These are phyloP conservation scores for Montipora cactus DNA, from an alignment of 64 coral and sea anemone genomes.

Conservation along the genomic window DNA sequence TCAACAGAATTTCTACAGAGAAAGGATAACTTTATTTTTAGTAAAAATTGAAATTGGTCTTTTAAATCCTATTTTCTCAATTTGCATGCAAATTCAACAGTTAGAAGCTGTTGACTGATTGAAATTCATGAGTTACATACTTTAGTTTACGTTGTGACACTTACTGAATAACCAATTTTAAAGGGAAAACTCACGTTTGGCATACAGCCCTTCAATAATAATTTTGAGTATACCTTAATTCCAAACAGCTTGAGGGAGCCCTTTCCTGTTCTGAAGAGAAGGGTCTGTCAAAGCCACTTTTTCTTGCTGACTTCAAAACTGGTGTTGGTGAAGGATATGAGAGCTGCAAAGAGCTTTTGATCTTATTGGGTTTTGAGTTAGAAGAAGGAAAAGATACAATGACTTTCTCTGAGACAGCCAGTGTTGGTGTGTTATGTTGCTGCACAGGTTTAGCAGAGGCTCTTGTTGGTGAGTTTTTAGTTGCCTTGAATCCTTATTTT, in stretches of 20 bases:
- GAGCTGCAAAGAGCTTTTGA: conserved; percentile 67
- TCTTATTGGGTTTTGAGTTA: conserved; percentile 62
- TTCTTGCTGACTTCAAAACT: conserved; percentile 49
- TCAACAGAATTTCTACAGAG: no score
- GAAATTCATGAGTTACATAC: no score
- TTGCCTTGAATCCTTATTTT: neutral
- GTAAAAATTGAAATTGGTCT: no score
- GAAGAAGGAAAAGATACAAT: conserved; percentile 59
- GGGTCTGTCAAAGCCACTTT: neutral
- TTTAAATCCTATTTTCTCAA: no score
- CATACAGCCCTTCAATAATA: no score
- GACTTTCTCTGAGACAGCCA: conserved; percentile 42
- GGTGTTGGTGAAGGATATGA: neutral
- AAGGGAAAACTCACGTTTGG: no score
- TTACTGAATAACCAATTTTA: no score
- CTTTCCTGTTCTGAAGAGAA: conserved; percentile 46
- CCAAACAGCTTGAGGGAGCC: conserved; percentile 71
- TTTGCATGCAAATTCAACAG: no score
- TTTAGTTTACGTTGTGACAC: no score
- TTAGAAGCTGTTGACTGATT: no score
- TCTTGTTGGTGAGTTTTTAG: conserved; percentile 62
- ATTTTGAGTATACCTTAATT: neutral
- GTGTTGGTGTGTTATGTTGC: conserved; percentile 42
- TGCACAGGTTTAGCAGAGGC: conserved; percentile 78
- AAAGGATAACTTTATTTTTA: no score